Base-by-base conservation (phyloP, 2,113 vertebrate genomes). In the Dryoscopus gambensis region DNA sequence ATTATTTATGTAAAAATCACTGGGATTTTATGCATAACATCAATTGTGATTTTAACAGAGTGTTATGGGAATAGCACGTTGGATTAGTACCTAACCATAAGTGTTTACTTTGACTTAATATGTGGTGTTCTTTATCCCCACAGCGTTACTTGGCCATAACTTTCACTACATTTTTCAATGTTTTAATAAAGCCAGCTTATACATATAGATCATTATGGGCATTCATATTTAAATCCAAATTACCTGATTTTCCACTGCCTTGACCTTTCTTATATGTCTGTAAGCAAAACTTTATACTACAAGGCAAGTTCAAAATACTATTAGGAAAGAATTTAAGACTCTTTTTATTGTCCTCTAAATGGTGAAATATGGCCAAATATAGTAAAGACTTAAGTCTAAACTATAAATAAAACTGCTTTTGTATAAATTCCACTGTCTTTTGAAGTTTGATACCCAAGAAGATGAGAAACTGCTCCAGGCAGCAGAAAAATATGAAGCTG, bases 401-500 rank as follows among this genome's bases (percentile, higher is more conserved):
- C 35, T 63, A 56, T 59, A 73, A 91, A 85, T 83, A 85, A 84
- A 81, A 82, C 46, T 57, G 16, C 6, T 59, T 77, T 20, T 55
- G 3, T 73, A 76, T 70, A 74, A 86, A 69, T 88, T 68, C 24
- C 65, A 7, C 78, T 96, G 70, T 78, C 89, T 89, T 64, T 74
- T 97, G 49, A 97, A 99, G 99, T 99, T 99, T 97, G 99, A 99
- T 95, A 98, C 98, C 77, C 98, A 99, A 80, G 99, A 99, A 97
- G 98, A 98, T 27, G 99, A 99, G 96, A 98, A 98, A 53, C 92
- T 99, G 73, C 98, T 99, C 68, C 98, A 98, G 96, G 98, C 98
- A 27, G 97, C 99, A 47, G 98, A 98, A 75, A 98, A 95, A 74
- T 99, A 99, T 70, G 98, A 99, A 96, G 97, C 94, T 40, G 98